phyloP scores from a whole-genome alignment of 2,888 invertebrate genomes.

The Peribatodes rhomboidaria region DNA sequence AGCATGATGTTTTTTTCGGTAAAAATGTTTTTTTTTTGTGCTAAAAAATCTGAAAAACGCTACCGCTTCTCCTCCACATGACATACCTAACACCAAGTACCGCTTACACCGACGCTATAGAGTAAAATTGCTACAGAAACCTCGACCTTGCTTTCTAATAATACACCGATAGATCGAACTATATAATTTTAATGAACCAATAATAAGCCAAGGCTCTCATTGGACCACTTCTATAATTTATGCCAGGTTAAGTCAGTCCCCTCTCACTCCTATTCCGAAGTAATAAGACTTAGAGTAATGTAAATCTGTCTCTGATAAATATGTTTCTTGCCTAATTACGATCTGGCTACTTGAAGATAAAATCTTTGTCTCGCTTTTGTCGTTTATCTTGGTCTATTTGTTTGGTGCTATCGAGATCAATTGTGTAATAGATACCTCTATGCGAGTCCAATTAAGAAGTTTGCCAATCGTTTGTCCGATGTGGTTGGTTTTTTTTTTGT shows the following conservation, averaged over 20 bases:
- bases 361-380: conserved; percentile 64
- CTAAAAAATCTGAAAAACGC: conserved; percentile 37
- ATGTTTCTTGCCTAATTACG: conserved; percentile 59
- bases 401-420: conserved; percentile 70
- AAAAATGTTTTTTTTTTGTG: too few species aligned
- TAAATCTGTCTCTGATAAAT: conserved; percentile 2
- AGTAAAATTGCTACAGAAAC: conserved; percentile 53
- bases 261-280: conserved; percentile 36
- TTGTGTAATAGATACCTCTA: conserved; percentile 67
- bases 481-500: neutral
- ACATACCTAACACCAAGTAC: conserved; percentile 44
- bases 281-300: conserved; percentile 12
- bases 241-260: conserved; percentile 48
- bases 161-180: conserved; percentile 64
- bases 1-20: too few species aligned
- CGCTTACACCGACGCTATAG: conserved; percentile 54
- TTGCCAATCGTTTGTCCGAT: conserved; percentile 32
- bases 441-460: conserved; percentile 54
- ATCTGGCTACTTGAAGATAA: conserved; percentile 65
- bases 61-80: conserved; percentile 34
- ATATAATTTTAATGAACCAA: conserved; percentile 81
- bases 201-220: conserved; percentile 76
- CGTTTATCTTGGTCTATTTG: conserved; percentile 74
- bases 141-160: conserved; percentile 83
- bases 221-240: conserved; percentile 72